Percentiles rank a stretch among this genome's conserved stretches.
Evolutionary conservation across 2,888 invertebrate species (phyloP).

Genomic region (Eledone cirrhosa): DNA sequence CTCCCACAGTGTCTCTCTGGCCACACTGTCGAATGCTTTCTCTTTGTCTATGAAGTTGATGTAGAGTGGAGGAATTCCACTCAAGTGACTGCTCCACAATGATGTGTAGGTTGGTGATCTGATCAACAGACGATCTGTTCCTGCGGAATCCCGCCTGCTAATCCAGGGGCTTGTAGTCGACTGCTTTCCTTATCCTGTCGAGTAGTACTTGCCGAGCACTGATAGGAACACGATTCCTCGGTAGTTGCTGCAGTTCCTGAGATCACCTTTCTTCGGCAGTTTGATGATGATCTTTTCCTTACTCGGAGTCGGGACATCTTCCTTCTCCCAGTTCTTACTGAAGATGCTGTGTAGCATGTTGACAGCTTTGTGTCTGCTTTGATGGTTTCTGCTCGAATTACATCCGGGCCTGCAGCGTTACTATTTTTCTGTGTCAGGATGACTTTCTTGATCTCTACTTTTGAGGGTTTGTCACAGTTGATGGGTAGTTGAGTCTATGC

Average conservation of each 20-base stretch:
- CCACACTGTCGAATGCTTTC: conserved; percentile 39
- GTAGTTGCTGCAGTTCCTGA: conserved; percentile 13
- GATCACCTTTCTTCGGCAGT: conserved; percentile 30
- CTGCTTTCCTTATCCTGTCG: too few relatives aligned
- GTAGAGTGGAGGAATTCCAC: conserved; percentile 35
- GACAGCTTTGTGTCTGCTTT: conserved; percentile 24
- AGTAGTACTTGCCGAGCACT: too few relatives aligned
- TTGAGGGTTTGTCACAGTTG: too few relatives aligned
- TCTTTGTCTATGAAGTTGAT: conserved; percentile 35
- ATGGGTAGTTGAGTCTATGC: too few relatives aligned
- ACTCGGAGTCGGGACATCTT: conserved; percentile 28
- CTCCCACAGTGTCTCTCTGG: conserved; percentile 35
- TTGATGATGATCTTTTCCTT: conserved; percentile 27
- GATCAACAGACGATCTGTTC: too few relatives aligned
- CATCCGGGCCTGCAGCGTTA: conserved; percentile 32
- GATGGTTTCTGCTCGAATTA: conserved; percentile 30
- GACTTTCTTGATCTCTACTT: too few relatives aligned
- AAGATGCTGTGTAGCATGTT: conserved; percentile 28
- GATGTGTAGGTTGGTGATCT: too few relatives aligned
- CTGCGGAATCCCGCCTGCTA: too few relatives aligned
- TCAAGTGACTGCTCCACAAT: too few relatives aligned
- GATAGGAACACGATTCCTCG: conserved; percentile 18
- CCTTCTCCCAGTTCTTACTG: conserved; percentile 26
- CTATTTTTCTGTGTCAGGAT: conserved; percentile 17
- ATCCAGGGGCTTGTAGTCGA: too few relatives aligned